A percentile compares a stretch with the other conserved stretches of the same genome.
Conservation (phyloP, 35 echinoderm and acorn worm species). For the Heliocidaris erythrogramma region DNA sequence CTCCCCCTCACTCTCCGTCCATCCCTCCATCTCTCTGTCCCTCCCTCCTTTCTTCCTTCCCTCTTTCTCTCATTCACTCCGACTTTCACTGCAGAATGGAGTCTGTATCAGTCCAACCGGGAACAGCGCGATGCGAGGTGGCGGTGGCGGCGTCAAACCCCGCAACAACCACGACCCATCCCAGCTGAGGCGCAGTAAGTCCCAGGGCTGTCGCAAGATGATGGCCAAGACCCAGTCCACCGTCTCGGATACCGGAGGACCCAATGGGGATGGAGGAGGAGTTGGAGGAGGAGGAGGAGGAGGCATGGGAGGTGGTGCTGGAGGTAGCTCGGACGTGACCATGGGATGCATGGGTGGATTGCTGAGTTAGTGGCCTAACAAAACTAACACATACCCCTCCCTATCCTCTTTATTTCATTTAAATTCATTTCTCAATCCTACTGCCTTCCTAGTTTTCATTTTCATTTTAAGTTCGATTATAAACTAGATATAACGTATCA, state of each 20-base stretch:
- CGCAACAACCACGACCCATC: conserved; percentile 77
- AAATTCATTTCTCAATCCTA: background rate
- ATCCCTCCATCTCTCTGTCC: background rate
- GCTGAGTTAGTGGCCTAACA: conserved; percentile 72
- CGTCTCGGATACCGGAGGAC: conserved; percentile 78
- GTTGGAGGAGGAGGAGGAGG: conserved; percentile 63
- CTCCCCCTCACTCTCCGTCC: background rate
- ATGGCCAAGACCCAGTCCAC: conserved; percentile 88
- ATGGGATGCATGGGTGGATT: conserved; percentile 93
- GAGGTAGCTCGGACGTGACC: conserved; percentile 73
- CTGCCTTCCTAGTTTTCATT: background rate
- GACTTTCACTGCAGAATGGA: conserved; percentile 70
- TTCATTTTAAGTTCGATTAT: background rate
- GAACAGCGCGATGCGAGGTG: conserved; percentile 30
- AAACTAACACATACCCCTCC: conserved; percentile 7
- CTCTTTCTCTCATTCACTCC: background rate
- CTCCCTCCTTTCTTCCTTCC: background rate
- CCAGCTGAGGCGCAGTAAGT: conserved; percentile 95
- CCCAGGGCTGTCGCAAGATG: conserved; percentile 91
- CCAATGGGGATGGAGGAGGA: conserved; percentile 58
- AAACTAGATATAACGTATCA: background rate
- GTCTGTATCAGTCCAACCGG: conserved; percentile 82
- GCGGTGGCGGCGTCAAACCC: conserved; percentile 66
- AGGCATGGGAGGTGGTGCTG: conserved; percentile 65
- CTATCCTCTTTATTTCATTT: background rate